A percentile compares a stretch with the other conserved stretches of the same genome.
These are phyloP conservation scores for Cavia porcellus DNA, from an alignment of 2,113 vertebrate species.

Conservation along the genomic window DNA sequence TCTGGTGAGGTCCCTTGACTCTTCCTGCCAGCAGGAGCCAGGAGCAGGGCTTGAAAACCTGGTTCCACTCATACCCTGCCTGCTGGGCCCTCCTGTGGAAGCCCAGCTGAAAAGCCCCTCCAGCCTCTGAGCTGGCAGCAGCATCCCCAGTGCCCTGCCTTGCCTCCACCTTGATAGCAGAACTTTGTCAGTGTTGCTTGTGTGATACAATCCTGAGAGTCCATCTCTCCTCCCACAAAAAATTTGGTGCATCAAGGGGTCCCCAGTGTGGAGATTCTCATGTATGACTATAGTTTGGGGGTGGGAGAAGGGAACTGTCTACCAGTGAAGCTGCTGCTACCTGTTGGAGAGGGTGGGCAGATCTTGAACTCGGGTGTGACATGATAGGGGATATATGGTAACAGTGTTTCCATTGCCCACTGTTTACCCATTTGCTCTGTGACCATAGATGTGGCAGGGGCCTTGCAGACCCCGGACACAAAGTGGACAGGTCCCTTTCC, in stretches of 20 bases:
- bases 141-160: not conserved
- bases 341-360: not conserved
- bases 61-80: not conserved
- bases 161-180: not conserved
- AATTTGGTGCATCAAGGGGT: rapidly evolving
- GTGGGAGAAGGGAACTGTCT: not conserved
- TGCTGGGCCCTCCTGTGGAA: not conserved
- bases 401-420: not conserved
- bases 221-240: not conserved
- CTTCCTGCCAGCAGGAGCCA: not conserved
- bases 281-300: not conserved
- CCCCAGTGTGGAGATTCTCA: not conserved
- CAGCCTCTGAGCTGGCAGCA: not conserved
- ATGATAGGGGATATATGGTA: rapidly evolving
- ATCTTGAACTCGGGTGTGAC: not conserved
- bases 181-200: not conserved
- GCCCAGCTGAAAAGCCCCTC: not conserved
- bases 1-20: not conserved
- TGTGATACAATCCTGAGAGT: not conserved
- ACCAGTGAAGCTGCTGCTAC: not conserved
- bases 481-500: not conserved
- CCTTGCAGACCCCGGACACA: rapidly evolving
- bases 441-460: not conserved
- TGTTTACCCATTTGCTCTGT: not conserved
- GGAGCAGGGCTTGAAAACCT: not conserved